phyloP scores from a whole-genome alignment of 1,140 invertebrate species.

The Leptinotarsa texana region DNA sequence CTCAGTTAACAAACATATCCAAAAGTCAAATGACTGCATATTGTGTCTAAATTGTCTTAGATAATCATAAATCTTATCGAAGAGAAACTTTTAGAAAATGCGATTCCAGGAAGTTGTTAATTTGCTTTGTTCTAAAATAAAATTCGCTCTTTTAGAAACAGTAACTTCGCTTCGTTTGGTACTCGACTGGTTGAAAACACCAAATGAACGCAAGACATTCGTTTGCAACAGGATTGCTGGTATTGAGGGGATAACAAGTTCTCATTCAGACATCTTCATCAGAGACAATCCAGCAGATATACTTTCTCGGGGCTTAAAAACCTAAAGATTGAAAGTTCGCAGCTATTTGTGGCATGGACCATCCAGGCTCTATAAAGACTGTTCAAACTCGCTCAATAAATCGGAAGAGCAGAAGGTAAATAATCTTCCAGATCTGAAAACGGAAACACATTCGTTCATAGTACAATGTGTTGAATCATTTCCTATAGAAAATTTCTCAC shows the following conservation, averaged over 20 bases:
- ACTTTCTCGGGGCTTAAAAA: not conserved
- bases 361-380: not conserved
- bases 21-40: no score
- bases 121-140: no score
- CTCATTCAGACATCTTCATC: not conserved
- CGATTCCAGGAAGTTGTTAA: not conserved
- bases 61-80: not conserved
- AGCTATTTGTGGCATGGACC: not conserved
- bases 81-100: not conserved
- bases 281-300: not conserved
- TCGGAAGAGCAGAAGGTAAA: not conserved
- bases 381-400: not conserved
- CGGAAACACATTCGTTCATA: not conserved
- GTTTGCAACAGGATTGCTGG: not conserved
- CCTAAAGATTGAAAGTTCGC: not conserved
- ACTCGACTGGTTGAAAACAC: not conserved
- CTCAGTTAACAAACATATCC: no score
- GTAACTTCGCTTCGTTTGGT: no score
- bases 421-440: not conserved
- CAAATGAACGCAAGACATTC: not conserved
- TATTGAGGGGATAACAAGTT: not conserved
- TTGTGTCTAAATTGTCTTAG: no score
- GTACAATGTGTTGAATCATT: not conserved
- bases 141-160: no score
- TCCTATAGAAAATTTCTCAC: not conserved